Conservation (phyloP, 2,888 invertebrate species). For the Parnassius mnemosyne region DNA sequence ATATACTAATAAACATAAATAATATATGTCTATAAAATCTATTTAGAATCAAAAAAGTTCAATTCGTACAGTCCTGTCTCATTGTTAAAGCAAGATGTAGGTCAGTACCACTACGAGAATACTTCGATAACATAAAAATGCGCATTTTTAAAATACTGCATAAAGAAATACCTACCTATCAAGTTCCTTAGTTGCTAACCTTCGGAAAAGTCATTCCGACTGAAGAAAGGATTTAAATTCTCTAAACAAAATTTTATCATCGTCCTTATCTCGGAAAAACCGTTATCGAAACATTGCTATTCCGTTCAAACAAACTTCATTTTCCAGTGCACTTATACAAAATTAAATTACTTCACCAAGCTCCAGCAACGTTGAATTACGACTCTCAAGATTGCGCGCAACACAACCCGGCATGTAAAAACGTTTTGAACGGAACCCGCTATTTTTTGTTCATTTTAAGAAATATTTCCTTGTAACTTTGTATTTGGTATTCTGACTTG, state of each 20-base stretch:
- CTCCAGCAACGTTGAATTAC: conserved; percentile 32
- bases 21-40: too few relatives aligned
- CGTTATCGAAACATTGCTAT: conserved; percentile 25
- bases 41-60: too few relatives aligned
- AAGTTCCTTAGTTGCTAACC: not conserved
- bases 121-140: too few relatives aligned
- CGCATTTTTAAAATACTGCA: too few relatives aligned
- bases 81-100: too few relatives aligned
- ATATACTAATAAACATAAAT: too few relatives aligned
- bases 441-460: conserved; percentile 26
- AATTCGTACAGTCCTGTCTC: too few relatives aligned
- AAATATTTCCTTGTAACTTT: conserved; percentile 25
- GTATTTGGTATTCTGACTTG: conserved; percentile 11
- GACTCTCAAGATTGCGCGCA: conserved; percentile 33
- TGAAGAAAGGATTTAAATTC: not conserved
- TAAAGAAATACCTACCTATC: too few relatives aligned
- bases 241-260: conserved; percentile 12
- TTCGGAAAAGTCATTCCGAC: not conserved
- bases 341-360: conserved; percentile 44
- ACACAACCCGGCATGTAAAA: conserved; percentile 30
- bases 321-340: conserved; percentile 41
- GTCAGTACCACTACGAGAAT: too few relatives aligned
- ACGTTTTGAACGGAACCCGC: conserved; percentile 29
- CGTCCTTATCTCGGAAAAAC: conserved; percentile 7
- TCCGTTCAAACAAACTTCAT: conserved; percentile 37